A percentile compares a stretch with the other conserved stretches of the same genome.
These are phyloP conservation scores for Carettochelys insculpta DNA, from an alignment of 2,113 vertebrate species.

Conservation along the genomic window DNA sequence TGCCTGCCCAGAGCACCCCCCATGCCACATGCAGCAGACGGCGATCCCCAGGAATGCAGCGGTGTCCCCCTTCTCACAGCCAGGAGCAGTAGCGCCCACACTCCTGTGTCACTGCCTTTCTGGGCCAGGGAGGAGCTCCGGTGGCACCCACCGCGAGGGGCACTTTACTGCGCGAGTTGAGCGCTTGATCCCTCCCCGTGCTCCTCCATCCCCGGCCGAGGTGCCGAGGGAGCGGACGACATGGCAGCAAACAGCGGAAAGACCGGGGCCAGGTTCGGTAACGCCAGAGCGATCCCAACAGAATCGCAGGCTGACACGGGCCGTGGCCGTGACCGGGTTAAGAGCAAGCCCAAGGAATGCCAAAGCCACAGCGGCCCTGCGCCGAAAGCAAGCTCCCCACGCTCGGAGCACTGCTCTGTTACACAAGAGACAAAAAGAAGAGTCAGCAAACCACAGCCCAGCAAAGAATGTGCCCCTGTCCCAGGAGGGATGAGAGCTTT, in stretches of 20 bases:
- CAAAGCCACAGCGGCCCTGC: background rate
- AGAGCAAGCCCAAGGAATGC: background rate
- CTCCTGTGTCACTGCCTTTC: background rate
- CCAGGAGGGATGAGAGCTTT: background rate
- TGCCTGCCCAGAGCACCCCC: too few species aligned
- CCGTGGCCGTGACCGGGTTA: background rate
- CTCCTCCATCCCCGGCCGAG: background rate
- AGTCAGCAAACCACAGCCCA: slow-evolving; percentile 67
- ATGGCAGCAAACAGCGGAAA: background rate
- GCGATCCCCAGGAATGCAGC: too few species aligned
- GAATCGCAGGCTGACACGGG: rapidly evolving
- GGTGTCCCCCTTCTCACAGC: too few species aligned
- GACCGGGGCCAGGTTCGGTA: background rate
- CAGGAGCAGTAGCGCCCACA: background rate
- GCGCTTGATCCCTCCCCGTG: background rate
- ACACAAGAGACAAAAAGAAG: slow-evolving; percentile 10
- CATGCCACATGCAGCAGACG: background rate
- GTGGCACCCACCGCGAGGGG: background rate
- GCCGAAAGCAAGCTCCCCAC: rapidly evolving
- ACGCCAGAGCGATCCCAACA: background rate
- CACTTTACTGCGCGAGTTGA: background rate
- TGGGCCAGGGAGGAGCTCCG: background rate
- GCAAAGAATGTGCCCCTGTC: slow-evolving; percentile 51
- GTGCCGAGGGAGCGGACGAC: rapidly evolving
- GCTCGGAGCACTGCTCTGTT: background rate